phyloP scores from a whole-genome alignment of 2,113 vertebrate species.

The Sarotherodon lohbergeri region DNA sequence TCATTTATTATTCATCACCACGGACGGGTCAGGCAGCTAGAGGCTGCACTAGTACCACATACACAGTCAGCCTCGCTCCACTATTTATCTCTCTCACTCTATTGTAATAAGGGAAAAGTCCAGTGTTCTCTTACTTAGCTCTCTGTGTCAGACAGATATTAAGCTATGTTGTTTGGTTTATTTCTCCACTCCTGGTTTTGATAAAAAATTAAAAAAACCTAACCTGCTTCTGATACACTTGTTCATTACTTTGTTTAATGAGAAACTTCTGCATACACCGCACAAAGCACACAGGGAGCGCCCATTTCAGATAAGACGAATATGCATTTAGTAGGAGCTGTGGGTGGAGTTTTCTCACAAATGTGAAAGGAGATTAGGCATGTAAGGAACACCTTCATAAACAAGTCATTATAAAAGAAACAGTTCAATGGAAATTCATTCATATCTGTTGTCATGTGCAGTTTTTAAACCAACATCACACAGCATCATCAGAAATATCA shows the following conservation, averaged over 20 bases:
- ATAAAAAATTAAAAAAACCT: slow-evolving; percentile 63
- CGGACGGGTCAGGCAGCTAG: slow-evolving; percentile 56
- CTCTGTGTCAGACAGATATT: slow-evolving; percentile 6
- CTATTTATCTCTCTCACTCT: slow-evolving; percentile 42
- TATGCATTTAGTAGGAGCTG: slow-evolving; percentile 27
- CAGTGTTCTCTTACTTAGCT: slow-evolving; percentile 23
- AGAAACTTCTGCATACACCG: slow-evolving; percentile 23
- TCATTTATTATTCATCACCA: slow-evolving; percentile 74
- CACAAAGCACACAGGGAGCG: background rate
- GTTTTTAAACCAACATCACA: slow-evolving; percentile 41
- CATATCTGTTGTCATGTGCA: background rate
- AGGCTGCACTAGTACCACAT: slow-evolving; percentile 41
- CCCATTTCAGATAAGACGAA: slow-evolving; percentile 24
- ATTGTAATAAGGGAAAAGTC: slow-evolving; percentile 33
- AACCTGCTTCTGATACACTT: slow-evolving; percentile 26
- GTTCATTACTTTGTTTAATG: slow-evolving; percentile 60
- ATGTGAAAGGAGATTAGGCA: slow-evolving; percentile 11
- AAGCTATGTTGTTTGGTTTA: slow-evolving; percentile 11
- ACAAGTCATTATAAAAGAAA: background rate
- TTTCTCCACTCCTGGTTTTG: slow-evolving; percentile 19
- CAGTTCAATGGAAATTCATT: background rate
- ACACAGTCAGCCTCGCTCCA: slow-evolving; percentile 21
- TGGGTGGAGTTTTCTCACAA: slow-evolving; percentile 28
- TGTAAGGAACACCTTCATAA: slow-evolving; percentile 19
- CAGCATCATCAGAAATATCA: slow-evolving; percentile 20